phyloP scores from a whole-genome alignment of 1,140 invertebrate genomes.

The Pseudomyrmex flavicornis region DNA sequence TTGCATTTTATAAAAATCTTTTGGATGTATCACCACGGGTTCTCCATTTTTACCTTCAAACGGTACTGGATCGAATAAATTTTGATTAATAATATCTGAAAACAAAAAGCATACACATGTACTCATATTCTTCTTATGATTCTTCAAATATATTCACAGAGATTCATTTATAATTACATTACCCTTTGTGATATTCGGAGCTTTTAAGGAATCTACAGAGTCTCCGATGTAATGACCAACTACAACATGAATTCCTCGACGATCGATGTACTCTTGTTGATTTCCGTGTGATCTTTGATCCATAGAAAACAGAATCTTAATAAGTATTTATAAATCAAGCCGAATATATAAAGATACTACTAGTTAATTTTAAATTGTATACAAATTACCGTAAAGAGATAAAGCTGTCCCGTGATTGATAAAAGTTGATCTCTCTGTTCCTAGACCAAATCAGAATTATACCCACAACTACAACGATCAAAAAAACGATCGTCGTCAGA shows the following conservation, averaged over 20 bases:
- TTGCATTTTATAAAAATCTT: slow-evolving; percentile 91
- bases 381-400: slow-evolving; percentile 72
- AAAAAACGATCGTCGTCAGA: slow-evolving; percentile 69
- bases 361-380: slow-evolving; percentile 29
- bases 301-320: slow-evolving; percentile 4
- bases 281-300: slow-evolving; percentile 72
- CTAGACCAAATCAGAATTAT: slow-evolving; percentile 77
- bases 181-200: slow-evolving; percentile 90
- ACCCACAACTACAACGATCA: slow-evolving; percentile 53
- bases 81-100: slow-evolving; percentile 93
- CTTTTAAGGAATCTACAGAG: slow-evolving; percentile 84
- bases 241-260: slow-evolving; percentile 90
- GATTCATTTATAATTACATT: slow-evolving; percentile 62
- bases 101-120: slow-evolving; percentile 62
- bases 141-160: neutral
- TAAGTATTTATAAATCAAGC: neutral
- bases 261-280: slow-evolving; percentile 90
- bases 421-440: slow-evolving; percentile 64
- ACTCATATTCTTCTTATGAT: neutral
- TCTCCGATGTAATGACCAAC: slow-evolving; percentile 94
- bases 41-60: slow-evolving; percentile 92
- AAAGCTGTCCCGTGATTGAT: slow-evolving; percentile 70
- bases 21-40: slow-evolving; percentile 91
- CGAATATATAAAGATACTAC: neutral
- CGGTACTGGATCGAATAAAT: slow-evolving; percentile 91